A percentile compares a stretch with the other conserved stretches of the same genome.
Evolutionary conservation across 2,888 invertebrate genomes (phyloP).

Genomic region (Polymixis flavicincta): DNA sequence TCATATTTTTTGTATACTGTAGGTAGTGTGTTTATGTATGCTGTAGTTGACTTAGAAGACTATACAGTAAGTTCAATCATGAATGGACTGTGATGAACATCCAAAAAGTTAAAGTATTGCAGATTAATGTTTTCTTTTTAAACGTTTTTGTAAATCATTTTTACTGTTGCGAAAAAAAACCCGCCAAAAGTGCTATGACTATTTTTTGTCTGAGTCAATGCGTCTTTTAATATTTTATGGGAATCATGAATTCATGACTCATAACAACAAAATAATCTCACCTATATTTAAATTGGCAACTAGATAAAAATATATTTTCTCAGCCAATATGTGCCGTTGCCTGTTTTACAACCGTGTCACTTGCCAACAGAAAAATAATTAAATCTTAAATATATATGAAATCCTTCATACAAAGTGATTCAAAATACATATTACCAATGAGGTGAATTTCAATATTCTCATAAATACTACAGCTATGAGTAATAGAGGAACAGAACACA

Average conservation of each 20-base stretch:
- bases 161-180: background rate
- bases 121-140: background rate
- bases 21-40: fast-evolving
- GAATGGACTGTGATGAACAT: background rate
- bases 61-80: background rate
- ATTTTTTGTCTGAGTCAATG: conserved; percentile 7
- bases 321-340: background rate
- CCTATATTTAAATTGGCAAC: conserved; percentile 32
- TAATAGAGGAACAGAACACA: conserved; percentile 31
- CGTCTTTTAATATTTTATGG: background rate
- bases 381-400: background rate
- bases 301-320: background rate
- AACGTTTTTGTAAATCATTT: background rate
- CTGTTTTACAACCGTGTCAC: background rate
- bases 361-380: background rate
- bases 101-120: background rate
- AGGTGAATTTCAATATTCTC: conserved; percentile 27
- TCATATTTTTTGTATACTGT: background rate
- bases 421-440: conserved; percentile 12
- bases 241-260: conserved; percentile 17
- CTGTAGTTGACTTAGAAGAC: background rate
- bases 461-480: conserved; percentile 28
- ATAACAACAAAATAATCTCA: conserved; percentile 1
- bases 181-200: background rate
- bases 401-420: background rate